phyloP scores from a whole-genome alignment of 2,113 vertebrate genomes.

The Pongo pygmaeus region DNA sequence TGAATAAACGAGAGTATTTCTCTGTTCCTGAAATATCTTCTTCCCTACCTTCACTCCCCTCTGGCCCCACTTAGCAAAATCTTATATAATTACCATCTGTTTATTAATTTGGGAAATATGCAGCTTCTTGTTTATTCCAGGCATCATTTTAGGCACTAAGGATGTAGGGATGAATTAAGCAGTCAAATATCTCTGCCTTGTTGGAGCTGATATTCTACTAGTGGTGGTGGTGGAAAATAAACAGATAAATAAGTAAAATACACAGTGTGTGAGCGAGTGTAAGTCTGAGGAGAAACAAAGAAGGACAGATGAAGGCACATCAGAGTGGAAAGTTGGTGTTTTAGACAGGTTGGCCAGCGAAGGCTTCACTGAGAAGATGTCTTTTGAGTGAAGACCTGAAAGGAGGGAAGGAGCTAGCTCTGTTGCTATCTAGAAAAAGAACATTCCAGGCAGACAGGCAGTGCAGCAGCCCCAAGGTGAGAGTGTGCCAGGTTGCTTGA shows the following conservation, averaged over 20 bases:
- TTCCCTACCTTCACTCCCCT: neutral
- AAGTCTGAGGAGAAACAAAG: neutral
- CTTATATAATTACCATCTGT: neutral
- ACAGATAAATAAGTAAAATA: conserved; percentile 10
- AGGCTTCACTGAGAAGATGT: neutral
- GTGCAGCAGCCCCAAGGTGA: neutral
- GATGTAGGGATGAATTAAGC: neutral
- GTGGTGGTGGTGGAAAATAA: neutral
- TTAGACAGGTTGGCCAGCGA: neutral
- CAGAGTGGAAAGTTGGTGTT: neutral
- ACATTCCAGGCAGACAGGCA: neutral
- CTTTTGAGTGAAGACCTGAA: neutral
- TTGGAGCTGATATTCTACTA: neutral
- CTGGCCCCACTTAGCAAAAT: neutral
- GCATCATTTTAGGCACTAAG: neutral
- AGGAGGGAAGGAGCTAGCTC: neutral
- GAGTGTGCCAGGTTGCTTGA: neutral
- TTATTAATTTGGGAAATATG: conserved; percentile 6
- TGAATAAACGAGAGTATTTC: neutral
- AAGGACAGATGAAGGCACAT: neutral
- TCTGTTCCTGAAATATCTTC: neutral
- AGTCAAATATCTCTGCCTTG: neutral
- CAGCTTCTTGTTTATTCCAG: neutral
- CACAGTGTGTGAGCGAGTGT: neutral
- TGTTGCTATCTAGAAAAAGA: neutral